Percentiles rank a stretch among this genome's conserved stretches.
phyloP scores from a whole-genome alignment of 1,140 invertebrate species.

The Radopholus similis region DNA sequence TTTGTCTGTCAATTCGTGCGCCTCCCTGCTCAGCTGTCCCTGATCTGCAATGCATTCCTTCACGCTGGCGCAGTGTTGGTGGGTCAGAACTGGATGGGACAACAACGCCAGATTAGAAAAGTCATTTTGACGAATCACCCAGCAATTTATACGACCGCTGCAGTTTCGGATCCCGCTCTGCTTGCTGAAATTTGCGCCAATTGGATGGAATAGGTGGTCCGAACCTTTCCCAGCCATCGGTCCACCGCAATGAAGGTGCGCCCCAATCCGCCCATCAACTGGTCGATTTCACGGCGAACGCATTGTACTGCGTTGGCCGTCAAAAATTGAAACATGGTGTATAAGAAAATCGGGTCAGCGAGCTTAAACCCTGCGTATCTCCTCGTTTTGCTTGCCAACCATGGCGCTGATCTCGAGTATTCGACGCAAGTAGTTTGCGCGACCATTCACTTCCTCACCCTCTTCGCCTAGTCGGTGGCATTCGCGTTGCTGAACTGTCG shows the following conservation, averaged over 20 bases:
- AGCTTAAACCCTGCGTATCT: slow-evolving; percentile 28
- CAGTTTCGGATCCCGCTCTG: not conserved
- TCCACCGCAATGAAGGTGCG: slow-evolving; percentile 28
- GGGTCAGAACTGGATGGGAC: slow-evolving; percentile 5
- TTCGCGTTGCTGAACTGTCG: slow-evolving; percentile 22
- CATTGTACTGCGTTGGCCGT: slow-evolving; percentile 18
- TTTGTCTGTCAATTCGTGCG: slow-evolving; percentile 20
- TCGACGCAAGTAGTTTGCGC: slow-evolving; percentile 21
- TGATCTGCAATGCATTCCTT: slow-evolving; percentile 18
- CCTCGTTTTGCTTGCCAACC: slow-evolving; percentile 35
- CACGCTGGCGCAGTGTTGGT: slow-evolving; percentile 28
- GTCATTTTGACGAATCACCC: too few relatives aligned
- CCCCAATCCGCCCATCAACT: slow-evolving; percentile 20
- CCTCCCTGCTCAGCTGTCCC: slow-evolving; percentile 21
- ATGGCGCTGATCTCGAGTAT: slow-evolving; percentile 28
- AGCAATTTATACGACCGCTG: slow-evolving; percentile 30
- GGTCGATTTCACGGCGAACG: slow-evolving; percentile 15
- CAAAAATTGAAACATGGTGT: slow-evolving; percentile 14
- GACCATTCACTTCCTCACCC: not conserved
- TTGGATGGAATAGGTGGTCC: not conserved
- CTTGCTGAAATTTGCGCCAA: not conserved
- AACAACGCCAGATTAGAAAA: not conserved
- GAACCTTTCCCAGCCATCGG: slow-evolving; percentile 20
- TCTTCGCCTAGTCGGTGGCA: not conserved
- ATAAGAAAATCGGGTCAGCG: too few relatives aligned